Percentiles rank a stretch among this genome's conserved stretches.
Evolutionary conservation across 1,140 invertebrate genomes (phyloP).

Genomic region (Nasonia longicornis): DNA sequence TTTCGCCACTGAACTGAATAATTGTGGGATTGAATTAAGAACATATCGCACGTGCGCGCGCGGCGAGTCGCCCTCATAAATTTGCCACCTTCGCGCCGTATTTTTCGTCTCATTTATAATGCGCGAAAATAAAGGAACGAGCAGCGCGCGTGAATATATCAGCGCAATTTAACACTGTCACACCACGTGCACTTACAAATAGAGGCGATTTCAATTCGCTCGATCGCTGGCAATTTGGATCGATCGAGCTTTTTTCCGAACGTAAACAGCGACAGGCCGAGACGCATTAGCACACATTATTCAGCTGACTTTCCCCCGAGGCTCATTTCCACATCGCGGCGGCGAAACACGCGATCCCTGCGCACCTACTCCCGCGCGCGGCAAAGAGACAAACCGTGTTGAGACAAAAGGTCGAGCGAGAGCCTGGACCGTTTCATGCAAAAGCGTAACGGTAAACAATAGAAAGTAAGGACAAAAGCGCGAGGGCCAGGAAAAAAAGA

Average conservation of each 20-base stretch:
- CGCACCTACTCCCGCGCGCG: too few relatives aligned
- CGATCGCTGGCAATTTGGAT: too few relatives aligned
- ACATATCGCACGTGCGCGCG: background rate
- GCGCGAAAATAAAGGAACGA: slow-evolving; percentile 16
- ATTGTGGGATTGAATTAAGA: slow-evolving; percentile 19
- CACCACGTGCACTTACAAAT: too few relatives aligned
- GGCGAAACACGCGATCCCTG: too few relatives aligned
- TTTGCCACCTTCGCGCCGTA: background rate
- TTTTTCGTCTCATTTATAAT: slow-evolving; percentile 10
- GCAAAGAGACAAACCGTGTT: too few relatives aligned
- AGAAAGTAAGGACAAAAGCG: background rate
- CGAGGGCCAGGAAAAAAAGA: background rate
- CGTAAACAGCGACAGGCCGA: too few relatives aligned
- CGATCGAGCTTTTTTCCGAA: too few relatives aligned
- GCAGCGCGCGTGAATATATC: too few relatives aligned
- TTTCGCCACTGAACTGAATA: slow-evolving; percentile 1
- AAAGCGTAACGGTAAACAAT: slow-evolving; percentile 22
- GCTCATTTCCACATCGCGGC: background rate
- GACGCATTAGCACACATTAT: too few relatives aligned
- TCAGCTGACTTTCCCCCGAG: background rate
- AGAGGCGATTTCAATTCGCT: too few relatives aligned
- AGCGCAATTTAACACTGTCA: too few relatives aligned
- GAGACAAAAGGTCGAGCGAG: background rate
- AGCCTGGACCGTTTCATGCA: background rate
- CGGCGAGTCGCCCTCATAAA: background rate